These are phyloP conservation scores for Sceloporus undulatus DNA, from an alignment of 2,113 vertebrate genomes.

Conservation along the genomic window DNA sequence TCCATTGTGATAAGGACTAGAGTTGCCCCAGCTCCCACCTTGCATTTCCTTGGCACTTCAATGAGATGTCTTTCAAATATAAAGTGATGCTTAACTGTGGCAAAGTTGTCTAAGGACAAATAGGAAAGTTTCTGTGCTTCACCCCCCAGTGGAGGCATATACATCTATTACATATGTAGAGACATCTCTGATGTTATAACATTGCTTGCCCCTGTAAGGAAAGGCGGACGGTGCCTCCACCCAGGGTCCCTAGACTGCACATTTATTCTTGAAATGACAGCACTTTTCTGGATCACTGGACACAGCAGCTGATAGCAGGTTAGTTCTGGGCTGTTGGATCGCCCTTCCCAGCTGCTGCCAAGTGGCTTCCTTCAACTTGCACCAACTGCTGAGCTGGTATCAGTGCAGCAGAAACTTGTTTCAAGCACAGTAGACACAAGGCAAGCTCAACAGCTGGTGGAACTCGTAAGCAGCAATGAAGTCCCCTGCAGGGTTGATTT, in stretches of 20 bases:
- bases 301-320: slow-evolving; percentile 34
- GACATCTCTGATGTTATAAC: not conserved
- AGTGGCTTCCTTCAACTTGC: slow-evolving; percentile 1
- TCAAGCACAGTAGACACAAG: not conserved
- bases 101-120: slow-evolving; percentile 33
- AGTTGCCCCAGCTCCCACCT: not conserved
- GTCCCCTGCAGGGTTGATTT: not conserved
- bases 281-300: slow-evolving; percentile 53
- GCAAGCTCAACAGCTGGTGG: not conserved
- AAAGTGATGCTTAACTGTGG: not conserved
- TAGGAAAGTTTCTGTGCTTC: not conserved
- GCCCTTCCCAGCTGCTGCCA: slow-evolving; percentile 59
- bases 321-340: slow-evolving; percentile 33
- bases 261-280: slow-evolving; percentile 66
- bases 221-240: not conserved
- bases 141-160: not conserved
- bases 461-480: not conserved
- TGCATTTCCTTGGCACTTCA: not conserved
- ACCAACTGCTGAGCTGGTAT: slow-evolving; percentile 32
- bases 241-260: slow-evolving; percentile 39
- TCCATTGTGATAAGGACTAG: not conserved
- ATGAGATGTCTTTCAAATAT: not conserved
- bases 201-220: not conserved
- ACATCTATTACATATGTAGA: not conserved
- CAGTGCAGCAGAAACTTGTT: not conserved